Percentiles rank a stretch among this genome's conserved stretches.
phyloP scores from a whole-genome alignment of 92 coral and sea anemone species.

The Porites cylindrica region DNA sequence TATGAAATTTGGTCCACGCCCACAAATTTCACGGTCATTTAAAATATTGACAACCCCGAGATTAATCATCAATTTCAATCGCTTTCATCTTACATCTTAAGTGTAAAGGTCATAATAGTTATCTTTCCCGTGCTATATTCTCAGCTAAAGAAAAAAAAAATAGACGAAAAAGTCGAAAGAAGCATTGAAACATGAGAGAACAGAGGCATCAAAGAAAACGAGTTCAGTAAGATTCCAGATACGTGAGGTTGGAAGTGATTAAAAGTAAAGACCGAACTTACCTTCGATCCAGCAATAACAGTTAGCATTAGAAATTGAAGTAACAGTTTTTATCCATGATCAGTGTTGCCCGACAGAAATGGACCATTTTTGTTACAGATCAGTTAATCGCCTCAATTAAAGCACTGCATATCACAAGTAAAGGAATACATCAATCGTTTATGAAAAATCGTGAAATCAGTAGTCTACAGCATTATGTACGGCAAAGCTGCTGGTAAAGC shows the following conservation, averaged over 20 bases:
- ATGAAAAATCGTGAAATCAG: background rate
- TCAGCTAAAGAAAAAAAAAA: no score
- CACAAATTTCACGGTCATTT: no score
- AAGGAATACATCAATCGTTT: background rate
- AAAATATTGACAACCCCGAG: no score
- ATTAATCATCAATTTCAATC: no score
- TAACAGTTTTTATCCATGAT: background rate
- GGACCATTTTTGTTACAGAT: background rate
- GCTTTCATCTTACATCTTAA: no score
- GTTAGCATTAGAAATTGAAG: constrained; percentile 44
- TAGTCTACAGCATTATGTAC: background rate
- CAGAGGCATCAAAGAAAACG: background rate
- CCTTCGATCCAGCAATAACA: constrained; percentile 26
- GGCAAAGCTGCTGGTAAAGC: background rate
- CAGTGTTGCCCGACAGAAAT: background rate
- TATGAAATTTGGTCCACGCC: no score
- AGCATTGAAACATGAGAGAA: background rate
- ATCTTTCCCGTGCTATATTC: no score
- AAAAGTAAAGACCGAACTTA: constrained; percentile 29
- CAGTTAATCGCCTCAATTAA: background rate
- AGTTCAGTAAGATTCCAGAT: background rate
- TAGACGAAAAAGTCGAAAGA: no score
- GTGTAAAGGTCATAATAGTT: no score
- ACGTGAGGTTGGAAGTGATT: background rate
- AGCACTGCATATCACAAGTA: background rate